Base-by-base conservation (phyloP, 2,113 vertebrate genomes). In the Xenotilapia longispinis region DNA sequence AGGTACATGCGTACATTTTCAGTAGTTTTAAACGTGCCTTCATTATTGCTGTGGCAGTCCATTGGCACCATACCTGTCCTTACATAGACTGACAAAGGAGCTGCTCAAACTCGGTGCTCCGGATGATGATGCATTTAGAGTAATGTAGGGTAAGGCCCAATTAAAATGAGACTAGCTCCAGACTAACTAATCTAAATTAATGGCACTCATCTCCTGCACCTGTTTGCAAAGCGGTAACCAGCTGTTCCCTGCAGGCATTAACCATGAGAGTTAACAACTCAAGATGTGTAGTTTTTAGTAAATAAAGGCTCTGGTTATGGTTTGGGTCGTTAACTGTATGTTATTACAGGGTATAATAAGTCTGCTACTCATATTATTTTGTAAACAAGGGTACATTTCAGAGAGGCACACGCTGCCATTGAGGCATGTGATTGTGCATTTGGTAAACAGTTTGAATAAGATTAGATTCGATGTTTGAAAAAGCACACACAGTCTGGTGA, bases 91-190 rank as follows among this genome's bases (percentile, higher is more conserved):
- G 81, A 49, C 31, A 75, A 36, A 60, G 14, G 6, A 40, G 57
- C 47, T 82, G 42, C 53, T 26, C 80, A 42, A 82, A 81, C 58
- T 87, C 28, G 40, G 6, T 17, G 19, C 40, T 85, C 75, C 81
- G 88, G 47, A 75, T 90, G 60, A 80, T 88, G 87, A 94, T 93
- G 90, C 88, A 51, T 80, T n/a, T 80, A 15, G 53, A 75, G 81
- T 88, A 68, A 95, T 92, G 84, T 94, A 92, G 95, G 95, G 84
- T 89, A 95, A 96, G 28, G 88, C 83, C 90, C 84, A 93, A 91
- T 96, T 95, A 95, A 95, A 95, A 83, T 65, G 90, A 93, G 83
- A 89, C 85, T 70, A 40, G 73, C 89, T 73, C 53, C 85, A 91
- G 87, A 84, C 92, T 88, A 79, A 47, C 90, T 93, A 89, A 95